A percentile compares a stretch with the other conserved stretches of the same genome.
Conservation (phyloP, 1,140 invertebrate species). For the Stegodyphus dumicola region DNA sequence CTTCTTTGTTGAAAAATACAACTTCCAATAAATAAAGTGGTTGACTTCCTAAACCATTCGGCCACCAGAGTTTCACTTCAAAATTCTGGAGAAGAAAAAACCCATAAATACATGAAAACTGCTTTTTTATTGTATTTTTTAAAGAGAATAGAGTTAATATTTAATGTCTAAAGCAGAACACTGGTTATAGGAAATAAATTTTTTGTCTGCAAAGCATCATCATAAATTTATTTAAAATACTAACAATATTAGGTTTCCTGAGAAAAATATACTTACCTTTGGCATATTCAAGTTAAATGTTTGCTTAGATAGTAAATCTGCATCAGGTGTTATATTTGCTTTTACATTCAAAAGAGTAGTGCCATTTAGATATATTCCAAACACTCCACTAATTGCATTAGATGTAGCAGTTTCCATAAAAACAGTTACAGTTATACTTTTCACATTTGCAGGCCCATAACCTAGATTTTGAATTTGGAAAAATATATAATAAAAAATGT, state of each 20-base stretch:
- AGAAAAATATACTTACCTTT: constrained; percentile 8
- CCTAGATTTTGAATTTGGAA: neutral
- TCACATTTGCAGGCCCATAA: neutral
- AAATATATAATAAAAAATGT: too few species aligned
- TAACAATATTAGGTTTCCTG: too few species aligned
- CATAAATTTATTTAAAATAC: too few species aligned
- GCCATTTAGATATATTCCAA: constrained; percentile 24
- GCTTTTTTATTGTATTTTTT: too few species aligned
- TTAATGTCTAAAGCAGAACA: too few species aligned
- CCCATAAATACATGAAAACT: too few species aligned
- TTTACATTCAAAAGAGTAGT: constrained; percentile 1
- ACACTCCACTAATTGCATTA: constrained; percentile 4
- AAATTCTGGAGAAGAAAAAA: constrained; percentile 13
- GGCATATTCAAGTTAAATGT: constrained; percentile 3
- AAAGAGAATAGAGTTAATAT: too few species aligned
- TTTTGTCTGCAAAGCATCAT: too few species aligned
- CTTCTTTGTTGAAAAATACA: constrained; percentile 65
- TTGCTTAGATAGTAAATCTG: constrained; percentile 10
- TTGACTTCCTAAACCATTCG: constrained; percentile 90
- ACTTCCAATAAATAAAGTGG: constrained; percentile 79
- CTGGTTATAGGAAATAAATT: too few species aligned
- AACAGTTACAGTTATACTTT: constrained; percentile 5
- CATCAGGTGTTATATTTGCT: constrained; percentile 6
- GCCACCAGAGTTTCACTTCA: constrained; percentile 81
- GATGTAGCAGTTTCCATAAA: constrained; percentile 20